Evolutionary conservation across 2,113 vertebrate genomes (phyloP).

Genomic region (Labrus mixtus): DNA sequence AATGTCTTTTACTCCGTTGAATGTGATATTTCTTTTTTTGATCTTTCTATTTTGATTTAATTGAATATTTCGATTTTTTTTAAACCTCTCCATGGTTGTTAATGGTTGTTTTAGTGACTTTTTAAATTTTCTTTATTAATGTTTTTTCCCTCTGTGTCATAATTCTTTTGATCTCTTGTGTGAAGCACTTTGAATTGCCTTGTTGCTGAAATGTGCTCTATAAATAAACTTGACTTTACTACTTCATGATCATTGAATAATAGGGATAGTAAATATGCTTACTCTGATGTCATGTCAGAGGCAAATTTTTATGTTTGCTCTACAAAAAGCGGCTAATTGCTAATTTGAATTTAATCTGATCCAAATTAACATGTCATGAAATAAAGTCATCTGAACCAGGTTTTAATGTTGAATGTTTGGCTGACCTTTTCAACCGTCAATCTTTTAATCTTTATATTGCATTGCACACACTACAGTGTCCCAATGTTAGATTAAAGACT

Average conservation of each 20-base stretch:
- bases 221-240: background rate
- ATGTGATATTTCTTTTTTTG: no score
- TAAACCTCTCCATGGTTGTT: no score
- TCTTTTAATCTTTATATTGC: constrained; percentile 31
- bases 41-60: no score
- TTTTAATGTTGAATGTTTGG: background rate
- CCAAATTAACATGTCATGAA: background rate
- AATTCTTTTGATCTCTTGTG: no score
- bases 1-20: no score
- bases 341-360: background rate
- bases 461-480: background rate
- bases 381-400: background rate
- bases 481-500: constrained; percentile 41
- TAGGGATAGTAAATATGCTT: background rate
- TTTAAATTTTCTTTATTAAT: no score
- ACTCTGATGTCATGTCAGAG: constrained; percentile 1
- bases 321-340: background rate
- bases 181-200: no score
- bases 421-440: constrained; percentile 6
- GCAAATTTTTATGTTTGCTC: background rate
- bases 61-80: no score
- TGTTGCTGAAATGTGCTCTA: no score
- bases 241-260: no score
- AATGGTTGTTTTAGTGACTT: no score
- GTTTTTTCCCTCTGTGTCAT: no score